Evolutionary conservation across 2,888 invertebrate species (phyloP).

Genomic region (Conus canariensis): DNA sequence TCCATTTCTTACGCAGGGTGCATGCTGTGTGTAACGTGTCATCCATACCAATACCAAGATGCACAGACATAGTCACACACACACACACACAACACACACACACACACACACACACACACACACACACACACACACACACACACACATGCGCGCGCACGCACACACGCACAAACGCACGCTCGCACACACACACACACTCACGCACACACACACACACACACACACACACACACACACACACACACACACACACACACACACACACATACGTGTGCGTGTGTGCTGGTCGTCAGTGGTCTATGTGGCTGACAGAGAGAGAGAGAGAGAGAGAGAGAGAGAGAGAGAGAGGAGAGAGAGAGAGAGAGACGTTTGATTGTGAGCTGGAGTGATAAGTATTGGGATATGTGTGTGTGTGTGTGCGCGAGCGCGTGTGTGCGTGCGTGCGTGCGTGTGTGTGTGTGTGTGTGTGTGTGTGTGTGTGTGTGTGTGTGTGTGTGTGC

Average conservation of each 20-base stretch:
- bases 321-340: no score
- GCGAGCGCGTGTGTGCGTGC: background rate
- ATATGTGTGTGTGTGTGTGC: background rate
- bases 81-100: background rate
- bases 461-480: constrained; percentile 3
- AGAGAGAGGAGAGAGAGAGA: no score
- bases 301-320: no score
- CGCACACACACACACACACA: background rate
- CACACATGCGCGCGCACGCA: background rate
- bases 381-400: background rate
- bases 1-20: no score
- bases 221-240: no score
- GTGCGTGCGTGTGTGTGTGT: background rate
- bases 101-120: background rate
- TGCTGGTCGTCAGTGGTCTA: no score
- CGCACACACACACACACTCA: background rate
- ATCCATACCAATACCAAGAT: no score
- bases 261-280: no score
- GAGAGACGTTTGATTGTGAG: no score
- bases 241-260: no score
- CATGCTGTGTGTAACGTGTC: no score
- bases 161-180: background rate
- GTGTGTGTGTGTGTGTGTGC: constrained; percentile 3
- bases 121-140: background rate
- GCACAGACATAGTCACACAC: background rate